Conservation (phyloP, 2,797 vertebrate species). For the Acrossocheilus wenchowensis region DNA sequence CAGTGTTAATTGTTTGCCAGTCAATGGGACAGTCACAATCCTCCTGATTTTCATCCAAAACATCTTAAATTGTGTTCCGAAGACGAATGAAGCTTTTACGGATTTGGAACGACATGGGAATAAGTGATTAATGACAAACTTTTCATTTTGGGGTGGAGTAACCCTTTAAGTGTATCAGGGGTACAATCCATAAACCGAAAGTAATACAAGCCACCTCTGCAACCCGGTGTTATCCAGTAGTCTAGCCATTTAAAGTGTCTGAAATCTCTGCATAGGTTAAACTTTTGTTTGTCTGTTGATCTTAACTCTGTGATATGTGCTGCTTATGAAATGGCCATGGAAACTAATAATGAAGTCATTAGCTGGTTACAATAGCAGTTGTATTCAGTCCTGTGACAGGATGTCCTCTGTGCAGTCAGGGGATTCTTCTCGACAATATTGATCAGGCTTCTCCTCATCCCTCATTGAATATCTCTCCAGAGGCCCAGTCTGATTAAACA, state of each 20-base stretch:
- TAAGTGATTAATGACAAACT: too few relatives aligned
- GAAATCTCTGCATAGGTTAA: not conserved
- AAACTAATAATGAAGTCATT: constrained; percentile 8
- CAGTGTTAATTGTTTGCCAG: too few relatives aligned
- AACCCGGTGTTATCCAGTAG: not conserved
- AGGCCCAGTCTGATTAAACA: constrained; percentile 24
- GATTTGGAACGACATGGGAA: too few relatives aligned
- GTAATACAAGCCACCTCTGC: not conserved
- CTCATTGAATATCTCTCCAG: constrained; percentile 20
- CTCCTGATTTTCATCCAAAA: too few relatives aligned
- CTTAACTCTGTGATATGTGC: not conserved
- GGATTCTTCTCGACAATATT: not conserved
- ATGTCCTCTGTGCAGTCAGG: not conserved
- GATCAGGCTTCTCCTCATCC: constrained; percentile 6
- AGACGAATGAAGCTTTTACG: too few relatives aligned
- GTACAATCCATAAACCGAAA: not conserved
- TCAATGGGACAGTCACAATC: too few relatives aligned
- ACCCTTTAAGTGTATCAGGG: not conserved
- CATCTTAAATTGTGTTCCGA: too few relatives aligned
- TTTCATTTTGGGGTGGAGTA: too few relatives aligned
- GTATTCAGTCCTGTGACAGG: not conserved
- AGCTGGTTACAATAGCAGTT: not conserved
- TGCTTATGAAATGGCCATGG: not conserved
- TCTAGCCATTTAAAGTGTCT: not conserved
- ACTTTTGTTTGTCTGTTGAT: not conserved